These are phyloP conservation scores for Nudaria mundana DNA, from an alignment of 2,888 invertebrate species.

Conservation along the genomic window DNA sequence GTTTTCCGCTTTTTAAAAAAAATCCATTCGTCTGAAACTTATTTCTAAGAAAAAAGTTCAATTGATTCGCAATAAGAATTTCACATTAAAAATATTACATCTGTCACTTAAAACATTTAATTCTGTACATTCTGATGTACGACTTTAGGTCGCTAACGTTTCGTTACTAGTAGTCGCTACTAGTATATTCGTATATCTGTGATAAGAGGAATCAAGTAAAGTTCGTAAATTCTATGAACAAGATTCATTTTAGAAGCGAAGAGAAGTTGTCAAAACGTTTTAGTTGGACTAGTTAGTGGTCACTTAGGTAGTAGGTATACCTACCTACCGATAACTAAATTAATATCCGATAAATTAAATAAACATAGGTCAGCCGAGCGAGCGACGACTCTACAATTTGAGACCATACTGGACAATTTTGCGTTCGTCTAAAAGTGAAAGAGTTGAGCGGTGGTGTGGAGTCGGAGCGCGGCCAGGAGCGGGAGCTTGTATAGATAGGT, in stretches of 20 bases:
- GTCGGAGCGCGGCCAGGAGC: background rate
- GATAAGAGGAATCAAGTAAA: conserved; percentile 32
- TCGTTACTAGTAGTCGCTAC: too few relatives aligned
- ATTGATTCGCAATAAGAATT: conserved; percentile 37
- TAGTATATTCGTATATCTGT: conserved; percentile 3
- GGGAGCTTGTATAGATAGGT: background rate
- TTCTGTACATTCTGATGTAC: conserved; percentile 7
- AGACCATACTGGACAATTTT: too few relatives aligned
- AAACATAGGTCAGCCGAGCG: too few relatives aligned
- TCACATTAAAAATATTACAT: conserved; percentile 19
- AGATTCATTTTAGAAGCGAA: conserved; percentile 33
- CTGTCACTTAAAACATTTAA: conserved; percentile 1
- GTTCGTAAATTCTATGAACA: conserved; percentile 46
- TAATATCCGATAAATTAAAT: too few relatives aligned
- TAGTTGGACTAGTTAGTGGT: too few relatives aligned
- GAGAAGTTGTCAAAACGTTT: too few relatives aligned
- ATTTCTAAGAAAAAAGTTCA: conserved; percentile 45
- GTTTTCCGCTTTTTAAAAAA: conserved; percentile 33
- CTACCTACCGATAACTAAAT: too few relatives aligned
- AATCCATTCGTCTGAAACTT: conserved; percentile 38
- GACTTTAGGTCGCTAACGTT: conserved; percentile 6
- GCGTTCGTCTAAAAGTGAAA: too few relatives aligned
- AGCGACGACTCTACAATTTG: too few relatives aligned
- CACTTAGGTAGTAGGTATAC: too few relatives aligned
- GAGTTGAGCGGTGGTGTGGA: background rate